A percentile compares a stretch with the other conserved stretches of the same genome.
phyloP scores from a whole-genome alignment of 2,797 vertebrate genomes.

The Pantherophis alleghaniensis region DNA sequence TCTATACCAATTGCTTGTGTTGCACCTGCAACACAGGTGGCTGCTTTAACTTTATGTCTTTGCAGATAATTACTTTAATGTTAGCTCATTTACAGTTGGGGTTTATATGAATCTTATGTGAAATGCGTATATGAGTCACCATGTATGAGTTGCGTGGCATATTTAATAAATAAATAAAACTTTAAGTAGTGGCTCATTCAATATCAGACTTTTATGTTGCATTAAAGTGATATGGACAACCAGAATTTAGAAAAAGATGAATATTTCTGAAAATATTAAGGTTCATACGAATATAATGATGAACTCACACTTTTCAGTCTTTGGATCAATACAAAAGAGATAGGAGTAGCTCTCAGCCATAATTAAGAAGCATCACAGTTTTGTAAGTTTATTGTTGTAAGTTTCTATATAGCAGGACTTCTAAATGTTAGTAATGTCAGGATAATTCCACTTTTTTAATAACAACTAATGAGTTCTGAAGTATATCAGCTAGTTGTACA shows the following conservation, averaged over 20 bases:
- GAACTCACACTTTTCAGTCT: neutral
- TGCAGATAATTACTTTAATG: neutral
- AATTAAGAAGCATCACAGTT: neutral
- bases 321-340: neutral
- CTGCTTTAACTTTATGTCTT: neutral
- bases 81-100: neutral
- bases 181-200: neutral
- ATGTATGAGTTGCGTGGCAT: too few relatives aligned
- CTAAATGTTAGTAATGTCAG: neutral
- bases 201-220: neutral
- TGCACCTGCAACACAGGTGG: neutral
- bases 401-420: neutral
- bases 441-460: neutral
- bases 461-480: neutral
- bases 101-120: neutral
- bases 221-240: neutral
- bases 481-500: neutral
- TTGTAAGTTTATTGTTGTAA: neutral
- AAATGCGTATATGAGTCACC: neutral
- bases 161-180: too few relatives aligned
- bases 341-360: neutral
- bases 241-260: neutral
- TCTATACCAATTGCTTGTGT: neutral
- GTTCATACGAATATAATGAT: neutral
- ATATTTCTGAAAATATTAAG: neutral